Evolutionary conservation across 2,113 vertebrate species (phyloP), one percentile per base, ranked within the genome.

Genomic region (Lutjanus erythropterus): DNA sequence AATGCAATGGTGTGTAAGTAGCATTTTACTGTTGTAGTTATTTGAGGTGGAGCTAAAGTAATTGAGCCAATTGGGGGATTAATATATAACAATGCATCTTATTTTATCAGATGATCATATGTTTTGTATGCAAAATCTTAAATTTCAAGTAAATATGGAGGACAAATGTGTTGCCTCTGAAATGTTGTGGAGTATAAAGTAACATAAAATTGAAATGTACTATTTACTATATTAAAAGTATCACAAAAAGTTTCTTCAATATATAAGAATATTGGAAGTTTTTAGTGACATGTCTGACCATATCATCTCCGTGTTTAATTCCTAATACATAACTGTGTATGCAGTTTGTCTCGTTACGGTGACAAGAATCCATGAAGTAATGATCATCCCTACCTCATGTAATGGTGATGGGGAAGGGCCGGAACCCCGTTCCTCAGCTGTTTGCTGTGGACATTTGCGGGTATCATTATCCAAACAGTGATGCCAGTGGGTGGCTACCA

Each of bases 401-500:
- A 88, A 87, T 85, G 81, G 33, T 35, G 62, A 77, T 77, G 49
- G 75, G 66, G 58, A 83, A 75, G 61, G 84, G 55, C 64, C 58
- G 58, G n/a, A 50, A 70, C 64, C 59, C 46, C 72, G 81, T 79
- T 90, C 70, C 52, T 90, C 73, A 42, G 81, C 87, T 91, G 91
- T 92, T 89, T 90, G 88, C 86, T 37, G 81, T 84, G 89, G 93
- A 93, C 93, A 93, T 94, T 95, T 95, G 95, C 90, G 94, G 91
- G 91, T 92, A 93, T 96, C 95, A 92, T 94, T 92, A 92, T 92
- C 86, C 86, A 86, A 90, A 85, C 80, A 76, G 86, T 70, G 90
- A 89, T 88, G 85, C 93, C 94, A 83, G 93, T 93, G 90, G 94
- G 91, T 90, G 92, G 90, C 82, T 91, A 94, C 94, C 94, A 94